Percentiles rank a stretch among this genome's conserved stretches.
Conservation (phyloP, 2,113 vertebrate species). For the Hoplias malabaricus region DNA sequence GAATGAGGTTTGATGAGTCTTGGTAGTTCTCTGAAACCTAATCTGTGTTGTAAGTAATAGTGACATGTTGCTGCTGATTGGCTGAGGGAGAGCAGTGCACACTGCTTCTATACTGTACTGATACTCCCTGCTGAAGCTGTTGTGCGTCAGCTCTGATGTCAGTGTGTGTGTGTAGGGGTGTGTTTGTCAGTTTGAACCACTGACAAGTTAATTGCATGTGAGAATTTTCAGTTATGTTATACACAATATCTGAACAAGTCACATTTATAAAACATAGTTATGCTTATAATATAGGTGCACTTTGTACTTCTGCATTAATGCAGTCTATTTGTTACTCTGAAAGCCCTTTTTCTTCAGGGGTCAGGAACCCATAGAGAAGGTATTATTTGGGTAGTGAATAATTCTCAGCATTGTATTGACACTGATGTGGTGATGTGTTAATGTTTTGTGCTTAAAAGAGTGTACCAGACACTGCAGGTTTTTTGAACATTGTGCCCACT, state of each 20-base stretch:
- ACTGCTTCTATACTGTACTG: neutral
- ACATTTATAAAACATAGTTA: neutral
- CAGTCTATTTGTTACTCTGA: too few species aligned
- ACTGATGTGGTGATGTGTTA: too few species aligned
- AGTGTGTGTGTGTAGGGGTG: neutral
- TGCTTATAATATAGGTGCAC: too few species aligned
- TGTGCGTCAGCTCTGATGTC: neutral
- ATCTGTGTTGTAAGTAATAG: neutral
- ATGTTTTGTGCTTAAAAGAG: too few species aligned
- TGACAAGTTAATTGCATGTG: neutral
- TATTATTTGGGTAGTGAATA: too few species aligned
- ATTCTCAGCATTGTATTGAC: too few species aligned
- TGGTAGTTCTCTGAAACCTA: neutral
- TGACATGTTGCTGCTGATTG: conserved; percentile 2
- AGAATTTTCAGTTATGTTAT: neutral
- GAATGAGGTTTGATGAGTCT: neutral
- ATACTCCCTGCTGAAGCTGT: neutral
- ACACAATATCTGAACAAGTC: neutral
- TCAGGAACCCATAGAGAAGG: too few species aligned
- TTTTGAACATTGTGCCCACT: too few species aligned
- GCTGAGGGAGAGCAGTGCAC: neutral
- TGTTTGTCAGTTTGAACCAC: neutral
- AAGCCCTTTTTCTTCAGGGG: too few species aligned
- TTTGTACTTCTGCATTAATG: too few species aligned
- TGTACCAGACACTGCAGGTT: too few species aligned